Percentiles rank a stretch among this genome's conserved stretches.
Conservation (phyloP, 2,888 invertebrate species). For the Cephus sareptanus region DNA sequence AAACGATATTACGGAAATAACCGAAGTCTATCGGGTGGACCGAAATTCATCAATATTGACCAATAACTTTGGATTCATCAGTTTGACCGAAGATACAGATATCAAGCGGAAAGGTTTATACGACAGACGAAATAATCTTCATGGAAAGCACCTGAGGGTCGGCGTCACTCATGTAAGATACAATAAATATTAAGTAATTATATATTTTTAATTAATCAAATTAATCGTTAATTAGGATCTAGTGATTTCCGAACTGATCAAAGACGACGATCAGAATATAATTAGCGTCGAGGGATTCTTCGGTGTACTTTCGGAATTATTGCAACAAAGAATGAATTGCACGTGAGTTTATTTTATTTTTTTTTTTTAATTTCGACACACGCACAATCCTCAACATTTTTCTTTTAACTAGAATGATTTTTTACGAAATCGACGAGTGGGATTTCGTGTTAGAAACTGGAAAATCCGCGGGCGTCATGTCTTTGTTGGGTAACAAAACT, state of each 20-base stretch:
- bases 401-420: slow-evolving; percentile 27
- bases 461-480: slow-evolving; percentile 54
- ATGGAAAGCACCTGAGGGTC: slow-evolving; percentile 52
- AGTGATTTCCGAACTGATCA: neutral
- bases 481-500: slow-evolving; percentile 41
- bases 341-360: too few relatives aligned
- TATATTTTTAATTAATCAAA: slow-evolving; percentile 4
- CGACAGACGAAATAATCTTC: slow-evolving; percentile 53
- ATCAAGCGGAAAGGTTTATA: slow-evolving; percentile 46
- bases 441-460: slow-evolving; percentile 50
- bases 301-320: too few relatives aligned
- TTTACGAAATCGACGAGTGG: slow-evolving; percentile 41
- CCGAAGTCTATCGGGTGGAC: slow-evolving; percentile 49
- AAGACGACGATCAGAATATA: too few relatives aligned
- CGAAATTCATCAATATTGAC: neutral
- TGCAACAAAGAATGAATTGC: too few relatives aligned
- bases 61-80: slow-evolving; percentile 48
- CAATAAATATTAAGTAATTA: neutral
- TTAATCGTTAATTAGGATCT: neutral
- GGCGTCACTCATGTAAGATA: slow-evolving; percentile 42
- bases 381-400: too few relatives aligned
- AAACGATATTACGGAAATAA: slow-evolving; percentile 37
- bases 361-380: too few relatives aligned
- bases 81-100: slow-evolving; percentile 34
- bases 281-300: too few relatives aligned